These are phyloP conservation scores for Temnopleurus reevesii DNA, from an alignment of 53 echinoderm and acorn worm species.

Conservation along the genomic window DNA sequence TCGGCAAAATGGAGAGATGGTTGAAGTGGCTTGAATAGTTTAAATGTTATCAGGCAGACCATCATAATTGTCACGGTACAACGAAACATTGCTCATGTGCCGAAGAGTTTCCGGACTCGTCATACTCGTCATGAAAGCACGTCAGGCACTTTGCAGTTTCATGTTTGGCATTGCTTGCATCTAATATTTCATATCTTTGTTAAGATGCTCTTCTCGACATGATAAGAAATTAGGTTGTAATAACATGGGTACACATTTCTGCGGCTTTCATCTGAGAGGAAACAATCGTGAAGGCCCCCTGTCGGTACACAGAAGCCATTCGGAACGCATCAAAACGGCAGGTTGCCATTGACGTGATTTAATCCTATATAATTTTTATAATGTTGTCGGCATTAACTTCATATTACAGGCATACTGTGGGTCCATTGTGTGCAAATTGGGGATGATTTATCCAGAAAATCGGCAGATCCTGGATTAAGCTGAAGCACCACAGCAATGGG, in stretches of 20 bases:
- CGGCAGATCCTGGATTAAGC: too few relatives aligned
- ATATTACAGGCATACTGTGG: too few relatives aligned
- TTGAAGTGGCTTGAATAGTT: background rate
- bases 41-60: constrained; percentile 2
- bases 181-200: background rate
- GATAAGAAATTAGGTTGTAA: constrained; percentile 38
- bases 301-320: background rate
- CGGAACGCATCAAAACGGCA: background rate
- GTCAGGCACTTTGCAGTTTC: background rate
- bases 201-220: constrained; percentile 4
- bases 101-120: background rate
- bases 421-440: too few relatives aligned
- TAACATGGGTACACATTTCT: constrained; percentile 5
- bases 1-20: background rate
- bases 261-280: background rate
- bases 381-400: too few relatives aligned
- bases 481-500: background rate
- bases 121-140: background rate
- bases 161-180: constrained; percentile 4
- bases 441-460: too few relatives aligned
- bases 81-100: background rate
- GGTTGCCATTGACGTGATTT: background rate
- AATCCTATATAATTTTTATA: too few relatives aligned
- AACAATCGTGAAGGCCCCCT: background rate
- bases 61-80: background rate